Evolutionary conservation across 2,888 invertebrate species (phyloP).

Genomic region (Halocaridina rubra): DNA sequence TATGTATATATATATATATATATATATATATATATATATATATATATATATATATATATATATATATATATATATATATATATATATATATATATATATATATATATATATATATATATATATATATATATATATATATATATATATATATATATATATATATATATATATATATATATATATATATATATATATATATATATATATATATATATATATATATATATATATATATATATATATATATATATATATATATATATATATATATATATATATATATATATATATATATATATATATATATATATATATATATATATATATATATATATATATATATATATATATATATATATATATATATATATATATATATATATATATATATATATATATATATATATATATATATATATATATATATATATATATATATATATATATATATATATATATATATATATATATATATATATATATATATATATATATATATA

Average conservation of each 20-base stretch:
- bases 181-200: slow-evolving; percentile 4
- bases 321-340: background rate
- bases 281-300: slow-evolving; percentile 2
- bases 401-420: background rate
- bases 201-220: slow-evolving; percentile 16
- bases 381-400: background rate
- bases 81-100: slow-evolving; percentile 16
- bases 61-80: background rate
- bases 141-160: slow-evolving; percentile 16
- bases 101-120: slow-evolving; percentile 16
- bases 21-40: slow-evolving; percentile 42
- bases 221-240: slow-evolving; percentile 19
- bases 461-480: background rate
- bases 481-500: too few relatives aligned
- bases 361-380: background rate
- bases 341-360: background rate
- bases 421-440: background rate
- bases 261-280: too few relatives aligned
- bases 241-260: slow-evolving; percentile 19
- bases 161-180: background rate
- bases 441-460: background rate
- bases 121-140: slow-evolving; percentile 19
- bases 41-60: slow-evolving; percentile 30
- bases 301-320: background rate
- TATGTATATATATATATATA: background rate